Conservation (phyloP, 2,113 vertebrate genomes). For the Oreamnos americanus region DNA sequence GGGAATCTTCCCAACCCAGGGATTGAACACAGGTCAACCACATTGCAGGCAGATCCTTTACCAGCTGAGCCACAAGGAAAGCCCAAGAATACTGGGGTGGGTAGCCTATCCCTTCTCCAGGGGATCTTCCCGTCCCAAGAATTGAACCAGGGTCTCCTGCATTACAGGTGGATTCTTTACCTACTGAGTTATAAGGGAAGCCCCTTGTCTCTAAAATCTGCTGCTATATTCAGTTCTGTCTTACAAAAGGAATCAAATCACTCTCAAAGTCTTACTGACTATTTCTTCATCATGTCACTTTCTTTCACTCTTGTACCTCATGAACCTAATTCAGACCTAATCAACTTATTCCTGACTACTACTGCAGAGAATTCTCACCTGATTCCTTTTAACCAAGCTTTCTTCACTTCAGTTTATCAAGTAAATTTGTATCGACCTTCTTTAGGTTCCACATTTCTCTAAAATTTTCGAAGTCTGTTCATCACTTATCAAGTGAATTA, state of each 20-base stretch:
- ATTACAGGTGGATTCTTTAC: background rate
- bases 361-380: background rate
- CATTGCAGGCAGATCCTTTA: no score
- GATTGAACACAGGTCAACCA: no score
- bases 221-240: background rate
- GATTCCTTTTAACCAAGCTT: background rate
- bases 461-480: background rate
- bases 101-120: no score
- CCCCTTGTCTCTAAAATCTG: background rate
- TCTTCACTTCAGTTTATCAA: background rate
- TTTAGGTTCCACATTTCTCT: background rate
- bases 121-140: accelerated
- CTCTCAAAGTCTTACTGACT: background rate
- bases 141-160: background rate
- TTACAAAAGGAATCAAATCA: background rate
- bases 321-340: background rate
- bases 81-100: background rate
- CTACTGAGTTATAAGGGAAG: background rate
- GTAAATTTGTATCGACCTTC: background rate
- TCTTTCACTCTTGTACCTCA: background rate
- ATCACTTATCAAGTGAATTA: background rate
- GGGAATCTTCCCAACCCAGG: no score
- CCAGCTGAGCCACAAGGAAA: background rate
- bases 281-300: background rate
- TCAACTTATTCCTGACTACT: background rate